Evolutionary conservation across 2,797 vertebrate genomes (phyloP), one percentile per base, ranked within the genome.

Genomic region (Epinephelus awoara): DNA sequence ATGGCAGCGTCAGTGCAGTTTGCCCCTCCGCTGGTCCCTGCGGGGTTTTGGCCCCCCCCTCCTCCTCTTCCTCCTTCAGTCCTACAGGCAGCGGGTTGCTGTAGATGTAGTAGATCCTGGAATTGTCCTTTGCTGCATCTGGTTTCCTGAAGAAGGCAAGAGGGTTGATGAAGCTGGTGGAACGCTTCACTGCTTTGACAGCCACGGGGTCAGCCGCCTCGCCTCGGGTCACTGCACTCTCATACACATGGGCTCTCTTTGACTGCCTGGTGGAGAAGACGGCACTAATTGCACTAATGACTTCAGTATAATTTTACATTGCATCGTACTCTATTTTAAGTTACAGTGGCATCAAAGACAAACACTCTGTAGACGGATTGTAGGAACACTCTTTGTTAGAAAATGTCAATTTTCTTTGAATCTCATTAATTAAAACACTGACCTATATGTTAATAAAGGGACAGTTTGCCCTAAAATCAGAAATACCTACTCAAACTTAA

Each of bases 31-130:
- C 75, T 2, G 49, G 19, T 29, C 21, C 56, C 23, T 46, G 49
- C 29, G 12, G 47, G 5, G 52, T 25, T 46, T 38, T 54, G 9
- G n/a, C 44, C 6, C 75, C 67, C 8, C 87, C 83, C 50, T 86
- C 81, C 46, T 90, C 91, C 40, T 93, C 89, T 0, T 93, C 93
- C 42, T 95, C 93, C 62, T 91, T 92, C 57, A 89, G 52, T n/a
- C 92, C 92, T 1, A 95, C 79, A 5, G 94, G 90, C 77, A 93
- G 88, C 0, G 94, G 94, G 86, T 96, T 95, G 58, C 91, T 95
- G 86, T 95, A 95, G 85, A 95, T 96, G 88, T 94, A 96, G 69
- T 94, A 96, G 92, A 96, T 94, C 49, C 77, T 81, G 40, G 93
- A 89, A 85, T 91, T 89, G 79, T 94, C 91, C 67, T 85, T 90